phyloP scores from a whole-genome alignment of 2,888 invertebrate species.

The Octodonta nipae region DNA sequence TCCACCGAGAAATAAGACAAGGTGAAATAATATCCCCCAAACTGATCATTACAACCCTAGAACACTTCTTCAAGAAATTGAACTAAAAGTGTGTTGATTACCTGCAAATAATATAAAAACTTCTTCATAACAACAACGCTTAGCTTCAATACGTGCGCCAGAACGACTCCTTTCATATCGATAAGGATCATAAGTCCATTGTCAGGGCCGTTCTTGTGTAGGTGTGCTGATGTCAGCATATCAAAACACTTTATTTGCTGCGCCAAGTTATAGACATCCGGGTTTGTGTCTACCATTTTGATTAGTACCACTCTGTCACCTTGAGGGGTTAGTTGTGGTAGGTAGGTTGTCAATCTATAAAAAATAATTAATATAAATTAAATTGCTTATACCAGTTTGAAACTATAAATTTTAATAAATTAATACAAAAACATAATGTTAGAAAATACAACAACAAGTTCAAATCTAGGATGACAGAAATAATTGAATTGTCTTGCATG shows the following conservation, averaged over 20 bases:
- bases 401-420: not conserved
- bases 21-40: too few relatives aligned
- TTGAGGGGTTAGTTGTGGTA: constrained; percentile 19
- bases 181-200: constrained; percentile 49
- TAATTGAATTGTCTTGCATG: too few relatives aligned
- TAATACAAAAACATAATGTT: too few relatives aligned
- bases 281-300: constrained; percentile 39
- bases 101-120: constrained; percentile 54
- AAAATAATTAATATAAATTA: too few relatives aligned
- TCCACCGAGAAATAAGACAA: too few relatives aligned
- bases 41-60: too few relatives aligned
- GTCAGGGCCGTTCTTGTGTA: constrained; percentile 38
- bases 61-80: too few relatives aligned
- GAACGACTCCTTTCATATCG: constrained; percentile 46
- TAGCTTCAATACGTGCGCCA: constrained; percentile 51
- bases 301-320: constrained; percentile 24
- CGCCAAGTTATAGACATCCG: constrained; percentile 44
- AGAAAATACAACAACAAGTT: not conserved
- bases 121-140: constrained; percentile 53
- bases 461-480: too few relatives aligned
- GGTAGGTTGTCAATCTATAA: constrained; percentile 16
- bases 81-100: constrained; percentile 18
- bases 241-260: constrained; percentile 40
- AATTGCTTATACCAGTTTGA: too few relatives aligned
- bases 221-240: constrained; percentile 48